Percentiles rank a stretch among this genome's conserved stretches.
These are phyloP conservation scores for Dipodomys merriami DNA, from an alignment of 2,113 vertebrate genomes.

Conservation along the genomic window DNA sequence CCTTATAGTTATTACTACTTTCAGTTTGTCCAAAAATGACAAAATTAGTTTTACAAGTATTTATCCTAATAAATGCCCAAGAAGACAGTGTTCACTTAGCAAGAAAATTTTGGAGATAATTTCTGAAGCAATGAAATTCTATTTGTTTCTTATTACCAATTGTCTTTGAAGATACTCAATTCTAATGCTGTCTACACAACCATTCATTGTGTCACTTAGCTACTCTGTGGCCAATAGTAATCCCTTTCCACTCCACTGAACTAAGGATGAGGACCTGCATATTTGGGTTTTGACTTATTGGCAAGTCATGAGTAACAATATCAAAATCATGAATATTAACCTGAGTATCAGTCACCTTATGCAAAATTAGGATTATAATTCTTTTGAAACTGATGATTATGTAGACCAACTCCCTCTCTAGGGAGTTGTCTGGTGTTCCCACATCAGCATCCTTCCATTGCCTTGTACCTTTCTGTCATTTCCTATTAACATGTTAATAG, in stretches of 20 bases:
- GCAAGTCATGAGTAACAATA: neutral
- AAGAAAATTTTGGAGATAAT: neutral
- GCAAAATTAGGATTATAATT: neutral
- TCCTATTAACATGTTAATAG: neutral
- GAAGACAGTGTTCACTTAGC: neutral
- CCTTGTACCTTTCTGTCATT: slow-evolving; percentile 24
- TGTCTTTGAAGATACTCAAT: neutral
- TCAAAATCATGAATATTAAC: neutral
- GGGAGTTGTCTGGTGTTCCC: neutral
- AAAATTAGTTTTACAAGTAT: neutral
- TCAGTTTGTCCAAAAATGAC: neutral
- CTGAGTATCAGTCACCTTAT: neutral
- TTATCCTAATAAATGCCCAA: neutral
- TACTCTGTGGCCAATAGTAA: neutral
- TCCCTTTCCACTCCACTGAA: neutral
- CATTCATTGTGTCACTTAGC: neutral
- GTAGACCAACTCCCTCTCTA: neutral
- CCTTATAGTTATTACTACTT: slow-evolving; percentile 9
- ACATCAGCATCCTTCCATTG: neutral
- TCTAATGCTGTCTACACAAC: neutral
- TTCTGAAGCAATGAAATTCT: slow-evolving; percentile 21
- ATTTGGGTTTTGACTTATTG: slow-evolving; percentile 18
- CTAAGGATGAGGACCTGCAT: neutral
- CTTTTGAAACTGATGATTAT: neutral
- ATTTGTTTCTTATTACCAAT: neutral